These are phyloP conservation scores for Acronicta aceris DNA, from an alignment of 2,888 invertebrate species.

Conservation along the genomic window DNA sequence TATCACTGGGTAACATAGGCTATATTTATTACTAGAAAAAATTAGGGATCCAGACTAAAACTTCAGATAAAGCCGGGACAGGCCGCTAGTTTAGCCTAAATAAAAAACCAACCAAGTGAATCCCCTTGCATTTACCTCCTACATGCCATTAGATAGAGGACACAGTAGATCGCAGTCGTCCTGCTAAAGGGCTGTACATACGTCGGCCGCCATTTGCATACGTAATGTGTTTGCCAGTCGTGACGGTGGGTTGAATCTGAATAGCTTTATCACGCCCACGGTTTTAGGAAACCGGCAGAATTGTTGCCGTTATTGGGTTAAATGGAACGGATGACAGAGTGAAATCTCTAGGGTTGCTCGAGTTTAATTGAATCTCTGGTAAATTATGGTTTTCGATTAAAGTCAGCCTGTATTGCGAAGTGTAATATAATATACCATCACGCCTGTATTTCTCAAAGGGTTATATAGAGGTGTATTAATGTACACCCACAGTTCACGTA, in stretches of 20 bases:
- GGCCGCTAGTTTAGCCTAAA: too few relatives aligned
- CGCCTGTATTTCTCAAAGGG: too few relatives aligned
- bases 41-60: too few relatives aligned
- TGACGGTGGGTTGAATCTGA: slow-evolving; percentile 34
- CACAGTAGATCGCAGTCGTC: slow-evolving; percentile 3
- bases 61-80: too few relatives aligned
- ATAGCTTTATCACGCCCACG: slow-evolving; percentile 51
- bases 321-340: slow-evolving; percentile 1
- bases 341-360: not conserved
- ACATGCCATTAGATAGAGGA: slow-evolving; percentile 22
- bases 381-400: too few relatives aligned
- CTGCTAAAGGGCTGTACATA: slow-evolving; percentile 34
- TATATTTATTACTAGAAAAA: too few relatives aligned
- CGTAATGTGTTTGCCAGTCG: slow-evolving; percentile 49
- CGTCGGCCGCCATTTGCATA: slow-evolving; percentile 37
- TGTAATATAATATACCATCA: too few relatives aligned
- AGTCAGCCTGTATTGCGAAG: too few relatives aligned
- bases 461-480: too few relatives aligned
- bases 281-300: slow-evolving; percentile 21
- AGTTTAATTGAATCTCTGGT: too few relatives aligned
- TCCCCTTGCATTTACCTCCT: slow-evolving; percentile 6
- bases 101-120: slow-evolving; percentile 18
- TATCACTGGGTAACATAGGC: too few relatives aligned
- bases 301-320: slow-evolving; percentile 3
- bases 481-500: too few relatives aligned